A percentile compares a stretch with the other conserved stretches of the same genome.
Conservation (phyloP, 2,113 vertebrate species). For the Sander lucioperca region DNA sequence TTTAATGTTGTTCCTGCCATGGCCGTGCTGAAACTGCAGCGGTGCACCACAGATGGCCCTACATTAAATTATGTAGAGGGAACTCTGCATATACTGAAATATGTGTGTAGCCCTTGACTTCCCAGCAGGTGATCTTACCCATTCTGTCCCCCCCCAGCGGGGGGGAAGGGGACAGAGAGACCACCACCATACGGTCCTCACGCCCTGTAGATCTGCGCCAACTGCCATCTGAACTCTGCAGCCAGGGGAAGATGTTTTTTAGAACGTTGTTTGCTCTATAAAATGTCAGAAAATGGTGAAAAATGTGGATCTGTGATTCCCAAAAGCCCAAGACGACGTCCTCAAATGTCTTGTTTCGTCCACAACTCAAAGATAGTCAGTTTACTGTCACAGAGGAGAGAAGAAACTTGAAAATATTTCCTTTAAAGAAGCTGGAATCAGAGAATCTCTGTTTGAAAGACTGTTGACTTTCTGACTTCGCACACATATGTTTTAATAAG, state of each 20-base stretch:
- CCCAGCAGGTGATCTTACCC: conserved; percentile 37
- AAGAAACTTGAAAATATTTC: no score
- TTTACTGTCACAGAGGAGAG: no score
- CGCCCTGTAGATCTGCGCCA: conserved; percentile 29
- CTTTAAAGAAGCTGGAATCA: no score
- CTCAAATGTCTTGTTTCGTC: no score
- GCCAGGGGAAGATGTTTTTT: not conserved
- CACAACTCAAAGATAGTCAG: no score
- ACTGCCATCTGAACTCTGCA: conserved; percentile 23
- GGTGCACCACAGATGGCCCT: conserved; percentile 32
- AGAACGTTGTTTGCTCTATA: no score
- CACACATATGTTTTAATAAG: no score
- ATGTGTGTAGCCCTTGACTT: conserved; percentile 8
- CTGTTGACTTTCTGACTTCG: no score
- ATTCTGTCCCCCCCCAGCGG: conserved; percentile 34
- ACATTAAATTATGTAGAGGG: conserved; percentile 10
- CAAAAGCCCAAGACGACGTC: no score
- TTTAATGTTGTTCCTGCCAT: not conserved
- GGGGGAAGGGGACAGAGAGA: conserved; percentile 10
- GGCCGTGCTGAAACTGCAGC: not conserved
- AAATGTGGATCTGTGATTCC: no score
- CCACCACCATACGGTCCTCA: conserved; percentile 39
- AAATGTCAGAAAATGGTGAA: no score
- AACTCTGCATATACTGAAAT: conserved; percentile 9
- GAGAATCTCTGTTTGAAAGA: no score